Conservation (phyloP, 2,113 vertebrate genomes). For the Cichladusa arquata region DNA sequence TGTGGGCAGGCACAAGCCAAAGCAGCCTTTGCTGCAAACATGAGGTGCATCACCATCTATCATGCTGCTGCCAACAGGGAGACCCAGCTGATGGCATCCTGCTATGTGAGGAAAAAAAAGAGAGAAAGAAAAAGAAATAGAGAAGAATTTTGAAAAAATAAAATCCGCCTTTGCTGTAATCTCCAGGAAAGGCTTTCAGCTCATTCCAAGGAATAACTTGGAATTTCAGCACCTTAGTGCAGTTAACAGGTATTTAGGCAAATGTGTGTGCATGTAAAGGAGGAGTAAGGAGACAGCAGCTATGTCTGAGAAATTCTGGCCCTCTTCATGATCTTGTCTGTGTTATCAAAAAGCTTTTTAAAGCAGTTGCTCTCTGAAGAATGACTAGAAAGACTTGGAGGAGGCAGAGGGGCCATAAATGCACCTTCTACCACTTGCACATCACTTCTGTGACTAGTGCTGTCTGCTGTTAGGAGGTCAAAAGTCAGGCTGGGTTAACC, state of each 20-base stretch:
- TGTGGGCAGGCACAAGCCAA: slow-evolving; percentile 53
- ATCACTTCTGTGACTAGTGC: not conserved
- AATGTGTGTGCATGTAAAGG: not conserved
- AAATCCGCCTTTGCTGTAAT: not conserved
- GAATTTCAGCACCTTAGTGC: not conserved
- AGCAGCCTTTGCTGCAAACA: slow-evolving; percentile 22
- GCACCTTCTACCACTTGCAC: not conserved
- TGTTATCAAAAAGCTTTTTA: not conserved
- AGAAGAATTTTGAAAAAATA: not conserved
- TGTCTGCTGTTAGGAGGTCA: not conserved
- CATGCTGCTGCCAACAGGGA: slow-evolving; percentile 18
- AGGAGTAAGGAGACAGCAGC: not conserved
- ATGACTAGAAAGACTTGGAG: not conserved
- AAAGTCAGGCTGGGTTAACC: not conserved
- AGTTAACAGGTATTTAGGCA: not conserved
- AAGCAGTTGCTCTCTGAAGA: not conserved
- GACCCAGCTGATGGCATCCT: slow-evolving; percentile 23
- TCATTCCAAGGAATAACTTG: not conserved
- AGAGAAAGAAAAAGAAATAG: not conserved
- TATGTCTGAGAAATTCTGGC: not conserved
- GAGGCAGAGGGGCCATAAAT: not conserved
- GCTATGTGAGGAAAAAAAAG: not conserved
- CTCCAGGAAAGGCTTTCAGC: not conserved
- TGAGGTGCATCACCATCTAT: not conserved
- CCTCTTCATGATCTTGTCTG: not conserved